Base-by-base conservation (phyloP, 92 coral and sea anemone genomes). In the Zoanthus gigantus region DNA sequence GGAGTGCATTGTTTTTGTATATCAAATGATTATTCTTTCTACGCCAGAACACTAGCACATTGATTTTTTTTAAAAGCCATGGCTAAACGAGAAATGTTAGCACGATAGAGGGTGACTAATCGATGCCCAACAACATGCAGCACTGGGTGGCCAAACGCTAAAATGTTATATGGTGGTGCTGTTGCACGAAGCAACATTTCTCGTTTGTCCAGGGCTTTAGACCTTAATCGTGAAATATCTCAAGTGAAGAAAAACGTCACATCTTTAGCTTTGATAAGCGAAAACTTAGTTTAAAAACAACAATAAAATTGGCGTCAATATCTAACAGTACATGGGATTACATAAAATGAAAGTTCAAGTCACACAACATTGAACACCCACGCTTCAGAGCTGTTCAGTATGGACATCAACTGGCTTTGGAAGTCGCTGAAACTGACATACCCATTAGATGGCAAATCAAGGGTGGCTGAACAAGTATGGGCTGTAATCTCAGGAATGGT, bases 361-460 rank as follows among this genome's bases (percentile, higher is more conserved):
- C 29, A 61, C 28, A 86, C 65, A 9, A 86, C 89, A 29, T 45
- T 75, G 54, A 86, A 86, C 74, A 37, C 17, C 89, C 89, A 86
- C 31, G 89, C 83, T 76, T 75, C 83, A n/a, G 52, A 32, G 76
- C 83, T 87, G 85, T 77, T 87, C 17, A 87, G 77, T 9, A 87
- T 65, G 15, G 37, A 37, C 52, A 65, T 75, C 78, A 87, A n/a
- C 85, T 87, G 90, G n/a, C 84, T 45, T 52, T 87, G 84, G 56
- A 87, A 87, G 68, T 87, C 86, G 82, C 54, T 67, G 72, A 76
- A 87, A 58, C 90, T 87, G 34, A 13, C n/a, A 52, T 78, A 78
- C 15, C 86, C 90, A 50, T 68, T 47, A n/a, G 90, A 60, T 31
- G 90, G 90, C 76, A 87, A 79, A 37, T 87, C 90, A 53, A 87